These are phyloP conservation scores for Philonicus albiceps DNA, from an alignment of 2,888 invertebrate genomes.

Conservation along the genomic window DNA sequence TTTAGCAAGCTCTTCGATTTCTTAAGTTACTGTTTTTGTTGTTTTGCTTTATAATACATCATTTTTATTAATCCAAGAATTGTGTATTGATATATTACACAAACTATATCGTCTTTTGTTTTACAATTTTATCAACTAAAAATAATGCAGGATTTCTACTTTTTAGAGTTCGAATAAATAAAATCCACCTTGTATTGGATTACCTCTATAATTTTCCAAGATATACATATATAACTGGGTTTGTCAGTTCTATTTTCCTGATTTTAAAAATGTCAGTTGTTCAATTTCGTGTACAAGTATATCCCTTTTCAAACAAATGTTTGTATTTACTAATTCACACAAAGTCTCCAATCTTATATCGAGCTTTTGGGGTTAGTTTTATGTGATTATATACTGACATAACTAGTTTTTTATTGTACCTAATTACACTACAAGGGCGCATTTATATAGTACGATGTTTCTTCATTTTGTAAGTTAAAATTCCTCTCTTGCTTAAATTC, in stretches of 20 bases:
- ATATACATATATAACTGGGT: slow-evolving; percentile 52
- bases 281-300: slow-evolving; percentile 55
- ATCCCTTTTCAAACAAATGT: slow-evolving; percentile 54
- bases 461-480: slow-evolving; percentile 52
- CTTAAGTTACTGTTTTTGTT: no score
- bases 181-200: slow-evolving; percentile 54
- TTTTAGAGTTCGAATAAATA: slow-evolving; percentile 56
- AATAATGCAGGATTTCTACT: no score
- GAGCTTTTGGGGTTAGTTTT: no score
- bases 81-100: slow-evolving; percentile 51
- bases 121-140: no score
- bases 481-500: slow-evolving; percentile 53
- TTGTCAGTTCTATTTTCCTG: slow-evolving; percentile 51
- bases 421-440: no score
- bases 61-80: slow-evolving; percentile 52
- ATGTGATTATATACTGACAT: no score
- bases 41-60: slow-evolving; percentile 41
- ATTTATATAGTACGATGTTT: slow-evolving; percentile 52
- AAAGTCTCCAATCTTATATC: not conserved
- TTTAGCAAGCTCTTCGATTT: no score
- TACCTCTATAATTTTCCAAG: slow-evolving; percentile 51
- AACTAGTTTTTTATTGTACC: slow-evolving; percentile 26
- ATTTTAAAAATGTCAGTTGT: slow-evolving; percentile 55
- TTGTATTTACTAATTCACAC: no score
- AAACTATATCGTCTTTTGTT: no score